These are phyloP conservation scores for Pecten maximus DNA, from an alignment of 2,888 invertebrate genomes.

Conservation along the genomic window DNA sequence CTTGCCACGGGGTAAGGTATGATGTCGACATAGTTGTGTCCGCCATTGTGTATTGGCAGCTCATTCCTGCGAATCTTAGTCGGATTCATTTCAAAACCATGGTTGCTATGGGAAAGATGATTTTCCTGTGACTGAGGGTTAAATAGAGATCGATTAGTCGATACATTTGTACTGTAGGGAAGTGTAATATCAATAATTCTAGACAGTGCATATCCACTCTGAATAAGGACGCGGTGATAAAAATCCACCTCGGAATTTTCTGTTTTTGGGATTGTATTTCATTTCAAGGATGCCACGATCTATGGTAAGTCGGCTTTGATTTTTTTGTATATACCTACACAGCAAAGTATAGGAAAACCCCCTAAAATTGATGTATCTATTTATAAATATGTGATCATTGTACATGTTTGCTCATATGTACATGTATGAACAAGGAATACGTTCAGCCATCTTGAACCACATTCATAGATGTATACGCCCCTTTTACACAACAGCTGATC, in stretches of 20 bases:
- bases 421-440: neutral
- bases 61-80: neutral
- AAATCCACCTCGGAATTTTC: neutral
- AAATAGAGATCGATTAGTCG: neutral
- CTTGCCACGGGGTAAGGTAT: neutral
- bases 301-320: neutral
- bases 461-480: neutral
- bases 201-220: neutral
- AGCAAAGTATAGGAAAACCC: neutral
- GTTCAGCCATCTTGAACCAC: constrained; percentile 1
- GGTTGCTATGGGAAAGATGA: neutral
- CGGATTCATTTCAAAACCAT: neutral
- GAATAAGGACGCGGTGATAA: neutral
- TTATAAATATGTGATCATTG: neutral
- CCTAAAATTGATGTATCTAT: neutral
- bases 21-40: neutral
- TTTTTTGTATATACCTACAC: neutral
- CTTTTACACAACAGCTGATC: neutral
- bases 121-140: neutral
- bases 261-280: neutral
- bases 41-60: neutral
- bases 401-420: neutral
- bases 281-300: neutral
- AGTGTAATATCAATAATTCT: neutral
- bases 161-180: neutral